Evolutionary conservation across 2,113 vertebrate species (phyloP).

Genomic region (Scytalopus superciliaris): DNA sequence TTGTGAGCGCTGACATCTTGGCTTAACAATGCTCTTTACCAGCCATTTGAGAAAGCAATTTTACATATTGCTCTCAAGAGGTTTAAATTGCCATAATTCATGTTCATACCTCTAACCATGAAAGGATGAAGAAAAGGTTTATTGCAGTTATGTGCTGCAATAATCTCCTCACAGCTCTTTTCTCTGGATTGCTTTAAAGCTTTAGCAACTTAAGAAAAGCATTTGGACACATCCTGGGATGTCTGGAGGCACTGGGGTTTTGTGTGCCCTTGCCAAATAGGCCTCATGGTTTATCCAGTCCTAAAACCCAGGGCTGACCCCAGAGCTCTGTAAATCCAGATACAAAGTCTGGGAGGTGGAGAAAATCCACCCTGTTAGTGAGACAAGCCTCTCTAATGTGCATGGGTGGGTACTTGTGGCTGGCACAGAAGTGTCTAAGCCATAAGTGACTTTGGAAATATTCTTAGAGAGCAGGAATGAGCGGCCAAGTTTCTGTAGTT

Average conservation of each 20-base stretch:
- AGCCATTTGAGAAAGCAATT: neutral
- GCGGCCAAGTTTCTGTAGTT: neutral
- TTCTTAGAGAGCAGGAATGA: neutral
- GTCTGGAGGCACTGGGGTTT: neutral
- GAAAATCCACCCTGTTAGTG: neutral
- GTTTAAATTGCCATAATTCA: constrained; percentile 28
- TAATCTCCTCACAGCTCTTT: neutral
- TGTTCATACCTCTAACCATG: constrained; percentile 37
- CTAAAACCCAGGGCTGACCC: neutral
- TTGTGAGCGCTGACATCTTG: neutral
- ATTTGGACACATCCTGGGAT: neutral
- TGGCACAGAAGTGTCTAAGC: neutral
- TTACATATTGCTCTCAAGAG: neutral
- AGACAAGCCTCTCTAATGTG: neutral
- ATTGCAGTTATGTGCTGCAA: neutral
- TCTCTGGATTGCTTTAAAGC: neutral
- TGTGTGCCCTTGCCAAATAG: neutral
- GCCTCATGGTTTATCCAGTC: neutral
- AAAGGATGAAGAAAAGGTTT: constrained; percentile 62
- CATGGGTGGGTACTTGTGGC: neutral
- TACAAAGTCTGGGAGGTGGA: neutral
- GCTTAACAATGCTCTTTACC: neutral
- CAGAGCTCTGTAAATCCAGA: neutral
- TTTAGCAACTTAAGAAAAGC: neutral
- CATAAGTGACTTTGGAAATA: neutral